Evolutionary conservation across 1,140 invertebrate species (phyloP), one percentile per base, ranked within the genome.

Genomic region (Heliconius eleuchia): DNA sequence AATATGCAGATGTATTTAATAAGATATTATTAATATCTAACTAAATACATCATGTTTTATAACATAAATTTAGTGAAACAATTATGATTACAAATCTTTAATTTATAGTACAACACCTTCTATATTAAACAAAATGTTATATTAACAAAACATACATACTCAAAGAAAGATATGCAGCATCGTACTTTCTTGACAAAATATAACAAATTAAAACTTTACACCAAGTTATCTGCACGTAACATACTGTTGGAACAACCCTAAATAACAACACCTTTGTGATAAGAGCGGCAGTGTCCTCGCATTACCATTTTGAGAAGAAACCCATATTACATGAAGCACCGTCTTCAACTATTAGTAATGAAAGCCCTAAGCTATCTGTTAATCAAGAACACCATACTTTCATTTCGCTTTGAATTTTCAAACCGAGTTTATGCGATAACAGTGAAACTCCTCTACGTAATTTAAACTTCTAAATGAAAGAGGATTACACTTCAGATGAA

Each of bases 231-330:
- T 46, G 13, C 42, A 46, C 13, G 42, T 71, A 19, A 71, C 70
- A 11, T 42, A 72, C 0, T 42, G n/a, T 39, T 50, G 23, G 23
- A 55, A 13, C 57, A 76, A 37, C 55, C 74, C 57, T 76, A 60
- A 76, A 46, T 52, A n/a, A 60, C n/a, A 60, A 42, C 39, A 60
- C 55, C 57, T 70, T n/a, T 46, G n/a, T 60, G 55, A 76, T 66
- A 75, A 39, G 34, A 37, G 60, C 74, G 13, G 39, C 57, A 66
- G 23, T n/a, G 55, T 75, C 46, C 30, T 74, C 55, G 55, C 37
- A 75, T 75, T 75, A 75, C 74, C 74, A 66, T 75, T 76, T 76
- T 76, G 30, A 19, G 34, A 75, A 39, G 23, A 55, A 76, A 42
- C n/a, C 60, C 74, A 55, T 70, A 76, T 76, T 76, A 71, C 60